These are phyloP conservation scores for Probosciger aterrimus DNA, from an alignment of 2,113 vertebrate genomes.

Conservation along the genomic window DNA sequence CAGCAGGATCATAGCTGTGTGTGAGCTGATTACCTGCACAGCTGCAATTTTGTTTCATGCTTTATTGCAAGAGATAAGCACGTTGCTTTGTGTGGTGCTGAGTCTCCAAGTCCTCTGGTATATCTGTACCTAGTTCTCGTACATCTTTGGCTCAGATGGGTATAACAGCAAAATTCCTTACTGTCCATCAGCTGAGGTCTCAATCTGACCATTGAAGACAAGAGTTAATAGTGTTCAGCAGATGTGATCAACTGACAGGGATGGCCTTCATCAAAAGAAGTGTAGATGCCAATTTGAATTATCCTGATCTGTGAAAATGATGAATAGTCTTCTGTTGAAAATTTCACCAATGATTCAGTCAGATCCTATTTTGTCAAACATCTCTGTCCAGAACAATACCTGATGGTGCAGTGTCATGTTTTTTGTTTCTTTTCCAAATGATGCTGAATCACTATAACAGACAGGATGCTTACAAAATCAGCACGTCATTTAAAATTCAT, in stretches of 20 bases:
- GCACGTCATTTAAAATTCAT: not conserved
- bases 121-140: not conserved
- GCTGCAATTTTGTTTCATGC: not conserved
- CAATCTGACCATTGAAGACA: not conserved
- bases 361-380: not conserved
- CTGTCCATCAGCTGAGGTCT: not conserved
- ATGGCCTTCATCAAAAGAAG: not conserved
- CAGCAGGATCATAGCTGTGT: not conserved
- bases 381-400: not conserved
- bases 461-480: not conserved
- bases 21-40: not conserved
- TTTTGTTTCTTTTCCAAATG: slow-evolving; percentile 9
- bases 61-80: not conserved
- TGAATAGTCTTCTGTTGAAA: not conserved
- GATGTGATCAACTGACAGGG: not conserved
- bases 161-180: not conserved
- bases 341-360: not conserved
- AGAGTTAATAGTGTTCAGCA: not conserved
- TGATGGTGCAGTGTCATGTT: not conserved
- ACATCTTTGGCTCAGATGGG: not conserved
- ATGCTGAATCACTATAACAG: not conserved
- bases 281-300: not conserved
- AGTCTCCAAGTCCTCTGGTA: not conserved
- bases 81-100: not conserved
- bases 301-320: not conserved